Evolutionary conservation across 2,888 invertebrate species (phyloP), one percentile per base, ranked within the genome.

Genomic region (Dexiosoma caninum): DNA sequence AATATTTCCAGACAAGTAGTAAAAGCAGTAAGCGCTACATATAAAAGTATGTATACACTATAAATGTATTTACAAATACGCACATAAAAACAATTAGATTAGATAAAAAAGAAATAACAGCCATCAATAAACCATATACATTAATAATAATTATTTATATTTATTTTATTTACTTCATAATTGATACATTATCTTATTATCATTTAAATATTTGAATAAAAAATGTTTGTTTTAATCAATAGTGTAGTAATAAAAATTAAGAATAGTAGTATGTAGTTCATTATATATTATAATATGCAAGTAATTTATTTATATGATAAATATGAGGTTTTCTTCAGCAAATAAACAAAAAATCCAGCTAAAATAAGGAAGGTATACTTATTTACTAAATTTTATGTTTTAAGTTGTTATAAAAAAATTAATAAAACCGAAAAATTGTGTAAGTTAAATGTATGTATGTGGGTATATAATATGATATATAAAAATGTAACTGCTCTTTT

Each of bases 1-100:
- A 82, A 78, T 82, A 80, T 66, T 82, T 82, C 74, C 77, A 78
- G 71, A 66, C 77, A 78, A 75, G 75, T 72, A 51, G 51, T 53
- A 62, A 23, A 70, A 46, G 66, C 30, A 53, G 53, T 44, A 72
- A 49, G 44, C 35, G 37, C 27, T 64, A 55, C 49, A 51, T 57
- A 71, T 57, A 66, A 55, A 75, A 75, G 40, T 59, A 67, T 67
- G 66, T 59, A 66, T 66, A 37, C 19, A 62, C 60, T 42, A 60
- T 21, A 62, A 70, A 74, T 51, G 53, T 49, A 40, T 59, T 75
- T 71, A 78, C 42, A 78, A 55, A 70, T 71, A 71, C 49, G 64
- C 70, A 71, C 49, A 79, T 76, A 71, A 67, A 71, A 74, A 62
- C 67, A 72, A 75, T 60, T 51, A 30, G 46, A n/a, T n/a, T n/a